These are phyloP conservation scores for Synergus japonicus DNA, from an alignment of 2,888 invertebrate genomes.

Conservation along the genomic window DNA sequence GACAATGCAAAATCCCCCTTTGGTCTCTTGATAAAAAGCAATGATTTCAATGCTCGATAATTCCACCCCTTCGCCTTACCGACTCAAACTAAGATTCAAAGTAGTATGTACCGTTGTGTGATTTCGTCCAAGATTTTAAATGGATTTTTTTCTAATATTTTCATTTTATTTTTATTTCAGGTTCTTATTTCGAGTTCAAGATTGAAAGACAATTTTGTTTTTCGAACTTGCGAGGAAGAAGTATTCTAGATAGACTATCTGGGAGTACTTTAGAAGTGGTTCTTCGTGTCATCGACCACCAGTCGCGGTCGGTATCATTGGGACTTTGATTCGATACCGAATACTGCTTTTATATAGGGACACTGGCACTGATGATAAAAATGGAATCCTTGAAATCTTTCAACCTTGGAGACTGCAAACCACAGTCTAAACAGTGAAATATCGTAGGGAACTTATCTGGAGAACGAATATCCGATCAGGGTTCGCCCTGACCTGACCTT, in stretches of 20 bases:
- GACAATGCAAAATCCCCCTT: constrained; percentile 14
- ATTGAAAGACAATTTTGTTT: not conserved
- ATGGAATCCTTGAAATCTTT: constrained; percentile 12
- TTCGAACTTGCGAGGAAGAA: not conserved
- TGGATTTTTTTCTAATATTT: not conserved
- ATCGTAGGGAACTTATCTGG: constrained; percentile 4
- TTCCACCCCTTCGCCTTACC: constrained; percentile 30
- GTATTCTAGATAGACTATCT: not conserved
- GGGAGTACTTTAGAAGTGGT: not conserved
- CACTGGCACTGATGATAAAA: constrained; percentile 1
- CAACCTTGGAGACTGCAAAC: not conserved
- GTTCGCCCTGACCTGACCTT: not conserved
- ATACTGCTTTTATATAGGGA: constrained; percentile 1
- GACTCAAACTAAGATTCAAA: not conserved
- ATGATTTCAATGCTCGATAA: constrained; percentile 35
- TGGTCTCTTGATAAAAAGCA: constrained; percentile 9
- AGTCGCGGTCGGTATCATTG: not conserved
- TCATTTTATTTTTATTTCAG: not conserved
- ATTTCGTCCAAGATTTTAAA: not conserved
- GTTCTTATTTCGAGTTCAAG: too few relatives aligned
- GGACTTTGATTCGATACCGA: not conserved
- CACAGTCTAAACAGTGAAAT: not conserved
- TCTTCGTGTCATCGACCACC: constrained; percentile 26
- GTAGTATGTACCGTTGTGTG: not conserved
- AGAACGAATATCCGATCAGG: not conserved